Evolutionary conservation across 2,113 vertebrate species (phyloP).

Genomic region (rat (Rattus norvegicus)): DNA sequence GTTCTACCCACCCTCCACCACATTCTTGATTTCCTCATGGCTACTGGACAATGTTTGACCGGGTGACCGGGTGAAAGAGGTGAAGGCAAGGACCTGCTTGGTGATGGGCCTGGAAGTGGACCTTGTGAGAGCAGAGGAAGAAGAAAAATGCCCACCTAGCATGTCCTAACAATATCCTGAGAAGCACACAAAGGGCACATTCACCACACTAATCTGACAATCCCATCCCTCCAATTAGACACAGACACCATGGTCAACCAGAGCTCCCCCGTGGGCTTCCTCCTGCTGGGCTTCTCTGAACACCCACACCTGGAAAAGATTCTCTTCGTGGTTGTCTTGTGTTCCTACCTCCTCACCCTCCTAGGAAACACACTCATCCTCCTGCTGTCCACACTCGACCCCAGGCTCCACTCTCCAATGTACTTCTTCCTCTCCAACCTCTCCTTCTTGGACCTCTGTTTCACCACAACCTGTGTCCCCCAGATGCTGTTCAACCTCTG

Average conservation of each 20-base stretch:
- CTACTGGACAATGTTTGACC: neutral
- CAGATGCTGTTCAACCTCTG: conserved; percentile 54
- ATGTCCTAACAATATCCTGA: neutral
- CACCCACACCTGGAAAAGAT: conserved; percentile 1
- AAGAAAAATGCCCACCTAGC: neutral
- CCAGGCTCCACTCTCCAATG: conserved; percentile 50
- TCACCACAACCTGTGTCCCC: conserved; percentile 45
- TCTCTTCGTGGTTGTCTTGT: neutral
- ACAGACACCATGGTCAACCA: neutral
- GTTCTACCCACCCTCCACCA: neutral
- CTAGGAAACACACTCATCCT: conserved; percentile 58
- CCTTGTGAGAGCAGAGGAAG: neutral
- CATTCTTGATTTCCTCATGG: neutral
- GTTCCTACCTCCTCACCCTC: conserved; percentile 39
- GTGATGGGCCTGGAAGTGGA: neutral
- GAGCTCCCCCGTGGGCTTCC: neutral
- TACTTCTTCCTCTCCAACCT: conserved; percentile 67
- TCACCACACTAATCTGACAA: neutral
- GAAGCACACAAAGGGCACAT: neutral
- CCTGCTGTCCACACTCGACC: conserved; percentile 13
- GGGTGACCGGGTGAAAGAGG: neutral
- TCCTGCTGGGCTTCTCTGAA: conserved; percentile 64
- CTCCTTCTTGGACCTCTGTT: conserved; percentile 51
- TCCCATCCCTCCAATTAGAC: neutral
- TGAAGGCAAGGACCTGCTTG: neutral